Evolutionary conservation across 1,140 invertebrate species (phyloP).

Genomic region (Orussus abietinus): DNA sequence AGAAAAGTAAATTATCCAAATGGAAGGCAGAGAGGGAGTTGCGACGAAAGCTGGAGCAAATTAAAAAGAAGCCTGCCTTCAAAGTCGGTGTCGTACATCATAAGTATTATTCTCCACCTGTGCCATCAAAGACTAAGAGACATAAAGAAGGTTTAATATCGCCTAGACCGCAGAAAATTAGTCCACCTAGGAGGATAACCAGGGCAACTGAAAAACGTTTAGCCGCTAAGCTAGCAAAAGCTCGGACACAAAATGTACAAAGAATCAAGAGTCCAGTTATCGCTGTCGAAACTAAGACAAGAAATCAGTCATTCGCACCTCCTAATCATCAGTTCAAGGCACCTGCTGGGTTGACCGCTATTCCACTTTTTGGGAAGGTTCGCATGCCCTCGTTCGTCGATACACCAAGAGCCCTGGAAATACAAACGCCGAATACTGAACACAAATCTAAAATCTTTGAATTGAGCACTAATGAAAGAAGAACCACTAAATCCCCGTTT

Average conservation of each 20-base stretch:
- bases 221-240: constrained; percentile 22
- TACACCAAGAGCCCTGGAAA: too few species aligned
- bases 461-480: too few species aligned
- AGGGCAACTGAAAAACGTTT: constrained; percentile 39
- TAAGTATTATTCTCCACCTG: constrained; percentile 35
- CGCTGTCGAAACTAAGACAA: neutral
- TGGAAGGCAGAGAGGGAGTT: constrained; percentile 42
- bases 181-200: constrained; percentile 33
- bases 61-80: constrained; percentile 39
- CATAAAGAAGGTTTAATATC: constrained; percentile 10
- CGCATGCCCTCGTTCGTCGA: too few species aligned
- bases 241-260: neutral
- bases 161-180: neutral
- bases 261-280: too few species aligned
- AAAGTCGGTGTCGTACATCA: constrained; percentile 46
- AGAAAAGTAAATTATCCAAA: constrained; percentile 27
- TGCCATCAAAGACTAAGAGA: constrained; percentile 13
- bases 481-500: too few species aligned
- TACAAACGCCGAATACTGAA: too few species aligned
- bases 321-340: constrained; percentile 28
- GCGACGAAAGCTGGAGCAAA: constrained; percentile 28
- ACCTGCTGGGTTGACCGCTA: constrained; percentile 16
- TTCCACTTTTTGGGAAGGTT: constrained; percentile 34
- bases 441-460: too few species aligned
- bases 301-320: constrained; percentile 27